Percentiles rank a stretch among this genome's conserved stretches.
Conservation (phyloP, 2,797 vertebrate species). For the Anomalospiza imberbis region DNA sequence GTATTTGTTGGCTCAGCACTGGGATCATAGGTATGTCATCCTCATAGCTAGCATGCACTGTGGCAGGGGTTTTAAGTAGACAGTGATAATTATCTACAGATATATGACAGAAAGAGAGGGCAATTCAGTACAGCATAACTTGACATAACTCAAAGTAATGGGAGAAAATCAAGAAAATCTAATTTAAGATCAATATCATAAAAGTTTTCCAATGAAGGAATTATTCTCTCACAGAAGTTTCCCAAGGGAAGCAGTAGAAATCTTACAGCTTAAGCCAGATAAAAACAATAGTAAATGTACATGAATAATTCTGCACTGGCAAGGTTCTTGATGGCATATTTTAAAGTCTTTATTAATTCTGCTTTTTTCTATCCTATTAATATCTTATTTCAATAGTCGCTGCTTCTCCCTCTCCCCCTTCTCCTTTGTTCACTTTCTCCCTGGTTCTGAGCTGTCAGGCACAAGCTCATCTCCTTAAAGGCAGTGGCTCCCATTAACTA, state of each 20-base stretch:
- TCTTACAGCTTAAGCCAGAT: constrained; percentile 22
- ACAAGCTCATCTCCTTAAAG: constrained; percentile 48
- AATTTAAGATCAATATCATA: constrained; percentile 30
- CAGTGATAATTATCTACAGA: background rate
- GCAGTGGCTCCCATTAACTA: constrained; percentile 27
- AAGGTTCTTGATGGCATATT: constrained; percentile 42
- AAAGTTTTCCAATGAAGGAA: constrained; percentile 2
- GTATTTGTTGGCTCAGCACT: background rate
- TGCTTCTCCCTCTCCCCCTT: constrained; percentile 25
- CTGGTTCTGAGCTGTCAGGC: constrained; percentile 32
- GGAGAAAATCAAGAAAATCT: constrained; percentile 30
- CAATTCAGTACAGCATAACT: background rate
- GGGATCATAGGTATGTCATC: background rate
- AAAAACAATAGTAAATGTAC: constrained; percentile 59
- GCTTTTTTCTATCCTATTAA: constrained; percentile 51
- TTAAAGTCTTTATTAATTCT: constrained; percentile 52
- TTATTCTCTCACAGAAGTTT: constrained; percentile 12
- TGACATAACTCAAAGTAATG: constrained; percentile 22
- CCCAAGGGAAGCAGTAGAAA: background rate
- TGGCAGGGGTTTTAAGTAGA: background rate
- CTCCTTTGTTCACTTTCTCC: constrained; percentile 46
- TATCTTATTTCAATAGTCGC: constrained; percentile 30
- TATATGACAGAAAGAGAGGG: background rate
- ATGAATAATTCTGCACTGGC: constrained; percentile 52
- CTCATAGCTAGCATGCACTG: background rate